Base-by-base conservation (phyloP, 2,113 vertebrate genomes). In the Fregetta grallaria region DNA sequence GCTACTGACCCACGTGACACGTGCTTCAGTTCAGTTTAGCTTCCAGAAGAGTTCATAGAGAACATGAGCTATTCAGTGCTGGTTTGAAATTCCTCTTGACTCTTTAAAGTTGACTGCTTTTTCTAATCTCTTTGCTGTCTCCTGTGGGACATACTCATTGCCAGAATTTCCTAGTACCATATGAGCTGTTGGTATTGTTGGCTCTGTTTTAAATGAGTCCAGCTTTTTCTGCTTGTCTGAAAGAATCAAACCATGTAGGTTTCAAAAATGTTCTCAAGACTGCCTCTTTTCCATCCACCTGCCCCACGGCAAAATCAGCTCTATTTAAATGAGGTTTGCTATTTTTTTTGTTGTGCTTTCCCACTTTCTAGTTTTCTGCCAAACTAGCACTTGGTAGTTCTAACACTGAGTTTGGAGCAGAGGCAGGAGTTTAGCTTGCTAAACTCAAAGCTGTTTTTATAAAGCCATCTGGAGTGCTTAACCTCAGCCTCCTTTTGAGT, bases 161-260 rank as follows among this genome's bases (percentile, higher is more conserved):
- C 95, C 96, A 96, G 73, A 87, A 92, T 96, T 95, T 91, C 59
- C 80, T 87, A 77, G 94, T 94, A 88, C 84, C 94, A 88, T 94
- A 92, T 93, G 91, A 97, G 72, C 93, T 90, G 50, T 83, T 94
- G 92, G 76, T 94, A 90, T 94, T 96, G 77, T 93, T 95, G 97
- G 73, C 97, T 96, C 78, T 66, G 67, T 94, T 97, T 96, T 96
- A 95, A 96, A 93, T 88, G 74, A 95, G 74, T 94, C 89, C 91
- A 91, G 77, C 84, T 34, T 94, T 94, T 94, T 78, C 83, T 96
- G 70, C 86, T 73, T 94, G 91, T 92, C 91, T 92, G 90, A 94
- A 96, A 91, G 81, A 96, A 94, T 93, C 84, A 92, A 93, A 45
- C 74, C 53, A 8, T 86, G 77, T 61, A 91, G 40, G 62, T 96